A percentile compares a stretch with the other conserved stretches of the same genome.
Conservation (phyloP, 2,113 vertebrate species). For the Lepisosteus osseus region DNA sequence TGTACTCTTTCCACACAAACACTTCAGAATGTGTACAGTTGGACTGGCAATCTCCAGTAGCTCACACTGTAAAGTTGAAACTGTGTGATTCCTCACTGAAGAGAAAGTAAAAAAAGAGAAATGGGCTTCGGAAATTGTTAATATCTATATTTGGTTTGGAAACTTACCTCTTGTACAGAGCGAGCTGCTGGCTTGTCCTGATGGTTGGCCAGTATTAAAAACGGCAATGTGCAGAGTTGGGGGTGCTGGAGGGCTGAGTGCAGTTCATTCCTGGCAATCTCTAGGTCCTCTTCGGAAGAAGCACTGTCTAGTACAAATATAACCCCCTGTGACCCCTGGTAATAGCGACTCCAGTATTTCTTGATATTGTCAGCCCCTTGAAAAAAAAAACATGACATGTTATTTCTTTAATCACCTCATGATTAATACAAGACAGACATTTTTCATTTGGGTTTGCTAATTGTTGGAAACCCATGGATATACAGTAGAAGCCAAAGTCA, state of each 20-base stretch:
- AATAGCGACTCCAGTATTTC: conserved; percentile 98
- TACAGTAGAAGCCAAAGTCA: no score
- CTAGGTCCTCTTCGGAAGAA: conserved; percentile 89
- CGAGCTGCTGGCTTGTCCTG: conserved; percentile 96
- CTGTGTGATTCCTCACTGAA: no score
- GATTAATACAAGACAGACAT: no score
- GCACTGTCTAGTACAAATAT: conserved; percentile 95
- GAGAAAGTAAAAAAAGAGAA: no score
- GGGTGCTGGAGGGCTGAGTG: conserved; percentile 95
- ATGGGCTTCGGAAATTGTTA: neutral
- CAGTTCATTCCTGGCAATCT: conserved; percentile 89
- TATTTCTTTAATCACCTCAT: no score
- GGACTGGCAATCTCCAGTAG: conserved; percentile 23
- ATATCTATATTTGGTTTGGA: conserved; percentile 39
- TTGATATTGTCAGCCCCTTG: conserved; percentile 93
- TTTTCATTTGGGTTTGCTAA: no score
- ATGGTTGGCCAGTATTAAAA: conserved; percentile 97
- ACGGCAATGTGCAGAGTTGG: conserved; percentile 94
- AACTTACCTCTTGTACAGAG: conserved; percentile 86
- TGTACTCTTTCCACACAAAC: conserved; percentile 30
- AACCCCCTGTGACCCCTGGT: conserved; percentile 97
- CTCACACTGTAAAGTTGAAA: no score
- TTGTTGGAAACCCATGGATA: no score
- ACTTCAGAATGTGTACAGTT: conserved; percentile 35
- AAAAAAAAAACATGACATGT: conserved; percentile 36